These are phyloP conservation scores for Trachythela sp. DNA, from an alignment of 64 coral and sea anemone genomes.

Conservation along the genomic window DNA sequence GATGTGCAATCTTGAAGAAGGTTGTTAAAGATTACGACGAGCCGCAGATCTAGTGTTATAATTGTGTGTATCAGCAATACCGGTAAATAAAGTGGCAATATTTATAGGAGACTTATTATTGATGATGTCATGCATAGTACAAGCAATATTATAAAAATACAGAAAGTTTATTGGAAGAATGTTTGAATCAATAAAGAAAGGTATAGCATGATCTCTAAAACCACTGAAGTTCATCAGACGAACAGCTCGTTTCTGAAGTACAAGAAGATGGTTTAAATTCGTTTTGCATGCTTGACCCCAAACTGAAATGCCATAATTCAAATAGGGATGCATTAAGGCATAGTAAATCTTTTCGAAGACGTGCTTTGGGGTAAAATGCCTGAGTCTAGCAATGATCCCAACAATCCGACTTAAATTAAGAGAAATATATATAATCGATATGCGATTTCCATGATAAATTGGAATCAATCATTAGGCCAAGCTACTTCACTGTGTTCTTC, in stretches of 20 bases:
- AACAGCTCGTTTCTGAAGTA: neutral
- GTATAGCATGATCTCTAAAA: neutral
- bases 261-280: neutral
- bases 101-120: neutral
- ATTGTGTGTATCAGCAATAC: neutral
- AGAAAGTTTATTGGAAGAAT: neutral
- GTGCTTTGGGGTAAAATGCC: neutral
- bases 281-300: neutral
- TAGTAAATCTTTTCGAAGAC: neutral
- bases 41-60: neutral
- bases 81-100: neutral
- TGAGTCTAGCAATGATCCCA: neutral
- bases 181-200: neutral
- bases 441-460: neutral
- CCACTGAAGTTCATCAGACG: neutral
- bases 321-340: neutral
- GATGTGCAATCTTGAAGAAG: neutral
- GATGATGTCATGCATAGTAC: neutral
- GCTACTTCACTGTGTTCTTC: neutral
- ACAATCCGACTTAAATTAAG: neutral
- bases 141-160: neutral
- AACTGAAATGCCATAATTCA: neutral
- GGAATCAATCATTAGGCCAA: neutral
- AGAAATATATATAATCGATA: neutral
- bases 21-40: neutral